Evolutionary conservation across 1,140 invertebrate species (phyloP).

Genomic region (Drosophila parvula): DNA sequence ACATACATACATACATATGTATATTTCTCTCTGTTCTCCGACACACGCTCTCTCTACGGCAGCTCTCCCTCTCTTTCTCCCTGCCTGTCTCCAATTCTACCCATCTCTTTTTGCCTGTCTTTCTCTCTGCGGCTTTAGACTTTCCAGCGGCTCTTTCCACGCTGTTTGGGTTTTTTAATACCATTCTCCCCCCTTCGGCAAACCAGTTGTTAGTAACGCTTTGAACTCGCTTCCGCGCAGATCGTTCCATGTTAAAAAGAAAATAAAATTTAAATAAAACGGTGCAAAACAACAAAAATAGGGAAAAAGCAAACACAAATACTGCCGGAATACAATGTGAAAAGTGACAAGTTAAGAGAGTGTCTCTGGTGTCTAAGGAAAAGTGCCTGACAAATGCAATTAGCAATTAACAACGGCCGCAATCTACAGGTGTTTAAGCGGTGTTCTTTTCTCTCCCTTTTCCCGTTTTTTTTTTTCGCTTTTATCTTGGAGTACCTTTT

Average conservation of each 20-base stretch:
- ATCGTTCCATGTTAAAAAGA: constrained; percentile 38
- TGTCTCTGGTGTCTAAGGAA: constrained; percentile 25
- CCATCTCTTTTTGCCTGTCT: constrained; percentile 12
- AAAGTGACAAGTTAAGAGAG: constrained; percentile 60
- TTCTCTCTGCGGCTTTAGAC: constrained; percentile 32
- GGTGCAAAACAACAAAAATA: constrained; percentile 9
- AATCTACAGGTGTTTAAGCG: constrained; percentile 50
- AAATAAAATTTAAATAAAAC: constrained; percentile 10
- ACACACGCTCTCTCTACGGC: constrained; percentile 4
- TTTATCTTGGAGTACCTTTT: constrained; percentile 27
- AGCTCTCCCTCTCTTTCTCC: constrained; percentile 4
- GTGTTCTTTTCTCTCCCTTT: constrained; percentile 13
- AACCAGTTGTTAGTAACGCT: constrained; percentile 75
- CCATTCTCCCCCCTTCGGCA: constrained; percentile 19
- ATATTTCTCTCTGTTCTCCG: constrained; percentile 19
- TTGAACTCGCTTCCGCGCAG: constrained; percentile 65
- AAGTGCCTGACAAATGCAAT: constrained; percentile 16
- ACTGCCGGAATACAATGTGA: constrained; percentile 56
- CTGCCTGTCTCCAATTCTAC: constrained; percentile 12
- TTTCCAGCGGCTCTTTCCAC: constrained; percentile 41
- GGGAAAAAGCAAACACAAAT: constrained; percentile 7
- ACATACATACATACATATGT: not conserved
- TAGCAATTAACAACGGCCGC: constrained; percentile 20
- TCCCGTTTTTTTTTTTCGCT: not conserved
- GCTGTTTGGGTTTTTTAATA: constrained; percentile 13